phyloP scores from a whole-genome alignment of 2,113 vertebrate species.

The Antechinus stuartii region DNA sequence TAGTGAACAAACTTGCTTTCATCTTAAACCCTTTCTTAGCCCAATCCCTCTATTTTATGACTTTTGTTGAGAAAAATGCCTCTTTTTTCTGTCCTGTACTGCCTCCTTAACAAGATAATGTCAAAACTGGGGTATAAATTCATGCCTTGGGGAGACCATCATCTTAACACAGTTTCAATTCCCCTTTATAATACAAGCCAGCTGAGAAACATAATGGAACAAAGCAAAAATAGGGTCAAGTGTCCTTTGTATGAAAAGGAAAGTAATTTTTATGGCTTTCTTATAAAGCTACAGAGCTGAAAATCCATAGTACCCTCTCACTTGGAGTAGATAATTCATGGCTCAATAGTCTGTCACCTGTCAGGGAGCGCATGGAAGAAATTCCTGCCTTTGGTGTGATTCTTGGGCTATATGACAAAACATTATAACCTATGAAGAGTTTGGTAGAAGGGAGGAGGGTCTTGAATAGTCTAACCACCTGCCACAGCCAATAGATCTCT shows the following conservation, averaged over 20 bases:
- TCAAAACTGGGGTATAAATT: neutral
- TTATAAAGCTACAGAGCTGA: slow-evolving; percentile 29
- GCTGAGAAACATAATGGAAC: neutral
- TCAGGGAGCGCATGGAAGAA: neutral
- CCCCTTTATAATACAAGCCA: neutral
- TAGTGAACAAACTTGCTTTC: neutral
- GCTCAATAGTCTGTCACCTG: neutral
- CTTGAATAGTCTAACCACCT: neutral
- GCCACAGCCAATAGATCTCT: neutral
- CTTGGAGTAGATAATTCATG: neutral
- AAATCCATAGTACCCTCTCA: neutral
- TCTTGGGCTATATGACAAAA: neutral
- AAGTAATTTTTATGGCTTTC: slow-evolving; percentile 28
- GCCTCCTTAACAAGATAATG: neutral
- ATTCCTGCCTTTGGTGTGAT: neutral
- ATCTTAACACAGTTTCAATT: neutral
- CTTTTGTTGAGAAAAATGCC: too few relatives aligned
- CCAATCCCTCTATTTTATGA: too few relatives aligned
- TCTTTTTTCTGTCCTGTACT: neutral
- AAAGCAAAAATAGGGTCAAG: neutral
- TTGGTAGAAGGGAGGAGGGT: neutral
- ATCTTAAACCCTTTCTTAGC: too few relatives aligned
- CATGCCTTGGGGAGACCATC: neutral
- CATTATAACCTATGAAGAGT: neutral
- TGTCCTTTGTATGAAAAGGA: slow-evolving; percentile 29